Base-by-base conservation (phyloP, 2,888 invertebrate genomes). In the Ectemnius continuus region DNA sequence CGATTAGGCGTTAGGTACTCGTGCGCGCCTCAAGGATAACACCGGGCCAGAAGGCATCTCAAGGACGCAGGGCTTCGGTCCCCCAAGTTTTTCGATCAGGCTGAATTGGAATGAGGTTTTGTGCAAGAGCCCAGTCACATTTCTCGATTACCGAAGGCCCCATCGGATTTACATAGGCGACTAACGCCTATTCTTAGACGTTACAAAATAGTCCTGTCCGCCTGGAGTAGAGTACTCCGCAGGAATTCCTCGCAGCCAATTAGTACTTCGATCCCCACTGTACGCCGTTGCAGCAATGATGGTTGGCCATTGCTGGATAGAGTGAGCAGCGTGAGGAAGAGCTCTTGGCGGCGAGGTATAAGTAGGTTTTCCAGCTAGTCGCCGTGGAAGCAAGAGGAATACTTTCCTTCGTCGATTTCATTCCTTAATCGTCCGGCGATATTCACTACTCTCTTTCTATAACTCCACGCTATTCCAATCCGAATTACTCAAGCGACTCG, bases 291-390 rank as follows among this genome's bases (percentile, higher is more conserved):
- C 36, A 1, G 36, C 36, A 36, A 36, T 36, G 66, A 36, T 36
- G 36, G 8, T 36, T 36, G 36, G 36, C 36, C 6, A 11, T 36
- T 36, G 36, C 56, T 73, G 67, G 28, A 20, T 70, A 59, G 58
- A 23, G 23, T 36, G 66, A 69, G 67, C 20, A 20, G 72, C 63
- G 67, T 70, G 69, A 79, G 56, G 56, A 47, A 61, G 46, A 65
- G 56, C 64, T 58, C 26, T 47, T 75, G 47, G 85, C 84, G 79
- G 84, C 84, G 84, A 82, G 36, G 36, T 36, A 86, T 36, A 86
- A 86, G 84, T 81, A 83, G 72, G 73, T 85, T 86, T 84, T 84
- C 74, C 75, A 70, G 74, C 59, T 83, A 86, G 79, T 36, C 80
- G 82, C 69, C 67, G 56, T 59, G 67, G 46, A 67, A 57, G 63